A percentile compares a stretch with the other conserved stretches of the same genome.
Conservation (phyloP, 64 coral and sea anemone genomes). For the Stylophora pistillata region DNA sequence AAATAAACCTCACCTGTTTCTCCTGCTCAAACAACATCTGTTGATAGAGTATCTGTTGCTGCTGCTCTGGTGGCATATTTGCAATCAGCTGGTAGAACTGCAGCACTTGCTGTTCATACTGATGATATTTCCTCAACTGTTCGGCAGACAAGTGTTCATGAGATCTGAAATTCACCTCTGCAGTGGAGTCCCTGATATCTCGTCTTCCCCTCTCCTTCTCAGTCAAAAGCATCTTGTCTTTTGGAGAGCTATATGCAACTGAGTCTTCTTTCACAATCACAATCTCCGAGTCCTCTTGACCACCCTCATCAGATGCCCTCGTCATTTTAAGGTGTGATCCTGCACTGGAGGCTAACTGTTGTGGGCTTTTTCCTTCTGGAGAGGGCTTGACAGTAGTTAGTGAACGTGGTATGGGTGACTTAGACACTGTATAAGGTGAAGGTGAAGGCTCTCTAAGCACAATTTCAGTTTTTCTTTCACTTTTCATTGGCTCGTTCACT, state of each 20-base stretch:
- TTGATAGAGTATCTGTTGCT: conserved; percentile 12
- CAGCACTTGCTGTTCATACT: conserved; percentile 39
- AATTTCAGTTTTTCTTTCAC: conserved; percentile 33
- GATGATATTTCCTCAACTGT: conserved; percentile 32
- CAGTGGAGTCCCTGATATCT: conserved; percentile 1
- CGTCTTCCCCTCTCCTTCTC: conserved; percentile 27
- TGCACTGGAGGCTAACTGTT: not conserved
- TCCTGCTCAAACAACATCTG: conserved; percentile 23
- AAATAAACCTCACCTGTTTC: conserved; percentile 10
- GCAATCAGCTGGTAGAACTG: not conserved
- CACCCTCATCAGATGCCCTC: conserved; percentile 2
- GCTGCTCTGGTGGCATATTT: conserved; percentile 23
- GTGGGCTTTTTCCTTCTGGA: conserved; percentile 16
- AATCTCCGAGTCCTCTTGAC: conserved; percentile 21
- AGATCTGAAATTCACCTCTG: not conserved
- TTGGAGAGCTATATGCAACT: conserved; percentile 3
- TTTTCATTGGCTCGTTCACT: conserved; percentile 3
- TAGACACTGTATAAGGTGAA: conserved; percentile 13
- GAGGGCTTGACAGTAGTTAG: not conserved
- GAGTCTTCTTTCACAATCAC: conserved; percentile 32
- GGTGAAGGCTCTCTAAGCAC: not conserved
- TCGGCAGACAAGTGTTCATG: conserved; percentile 47
- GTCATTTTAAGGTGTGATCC: conserved; percentile 1
- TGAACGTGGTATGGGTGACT: conserved; percentile 14
- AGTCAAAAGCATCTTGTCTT: conserved; percentile 1